Percentiles rank a stretch among this genome's conserved stretches.
These are phyloP conservation scores for Corythornis madagascariensis DNA, from an alignment of 2,113 vertebrate genomes.

Conservation along the genomic window DNA sequence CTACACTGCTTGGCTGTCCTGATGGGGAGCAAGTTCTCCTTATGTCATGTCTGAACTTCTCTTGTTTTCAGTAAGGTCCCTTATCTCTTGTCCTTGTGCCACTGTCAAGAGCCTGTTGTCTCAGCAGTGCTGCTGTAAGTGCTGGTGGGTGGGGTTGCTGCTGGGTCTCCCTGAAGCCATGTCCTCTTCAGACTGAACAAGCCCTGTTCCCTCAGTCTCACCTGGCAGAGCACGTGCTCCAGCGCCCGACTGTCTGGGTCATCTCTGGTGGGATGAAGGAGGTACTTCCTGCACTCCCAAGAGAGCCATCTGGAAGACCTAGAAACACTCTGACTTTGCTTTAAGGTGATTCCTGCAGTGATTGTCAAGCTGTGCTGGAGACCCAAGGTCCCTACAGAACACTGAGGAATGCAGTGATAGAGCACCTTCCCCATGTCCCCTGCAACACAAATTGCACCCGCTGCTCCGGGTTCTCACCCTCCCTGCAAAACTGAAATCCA, in stretches of 20 bases:
- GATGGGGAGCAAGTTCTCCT: not conserved
- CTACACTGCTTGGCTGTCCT: not conserved
- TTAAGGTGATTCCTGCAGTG: not conserved
- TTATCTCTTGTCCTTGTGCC: not conserved
- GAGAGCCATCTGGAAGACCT: not conserved
- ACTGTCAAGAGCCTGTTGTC: not conserved
- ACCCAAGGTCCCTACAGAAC: not conserved
- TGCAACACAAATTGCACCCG: accelerated
- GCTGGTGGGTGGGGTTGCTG: not conserved
- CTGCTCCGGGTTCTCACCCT: not conserved
- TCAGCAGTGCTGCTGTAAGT: not conserved
- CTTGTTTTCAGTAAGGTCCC: not conserved
- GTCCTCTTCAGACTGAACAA: not conserved
- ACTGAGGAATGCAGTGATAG: accelerated
- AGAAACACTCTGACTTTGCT: not conserved
- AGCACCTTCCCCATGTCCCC: not conserved
- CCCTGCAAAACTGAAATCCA: not conserved
- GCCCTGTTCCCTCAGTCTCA: not conserved
- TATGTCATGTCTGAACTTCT: not conserved
- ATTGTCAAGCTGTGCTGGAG: too few relatives aligned
- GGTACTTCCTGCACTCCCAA: not conserved
- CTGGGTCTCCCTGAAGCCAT: not conserved
- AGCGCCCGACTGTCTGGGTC: not conserved
- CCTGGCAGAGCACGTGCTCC: not conserved
- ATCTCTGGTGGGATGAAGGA: not conserved